Evolutionary conservation across 2,888 invertebrate genomes (phyloP).

Genomic region (Eupithecia abbreviata): DNA sequence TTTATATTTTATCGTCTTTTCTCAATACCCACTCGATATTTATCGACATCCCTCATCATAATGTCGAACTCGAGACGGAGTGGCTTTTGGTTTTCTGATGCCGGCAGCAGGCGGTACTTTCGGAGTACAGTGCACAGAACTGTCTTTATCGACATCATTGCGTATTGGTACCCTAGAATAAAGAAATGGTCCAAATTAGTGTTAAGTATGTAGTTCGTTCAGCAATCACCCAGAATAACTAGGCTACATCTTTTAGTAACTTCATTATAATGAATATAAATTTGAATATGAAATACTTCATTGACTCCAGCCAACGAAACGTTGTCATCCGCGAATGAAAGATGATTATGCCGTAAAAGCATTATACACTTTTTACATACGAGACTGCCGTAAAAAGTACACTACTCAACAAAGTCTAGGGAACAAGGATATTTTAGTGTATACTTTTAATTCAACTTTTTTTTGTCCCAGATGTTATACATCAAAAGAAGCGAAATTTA

Average conservation of each 20-base stretch:
- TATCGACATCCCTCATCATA: background rate
- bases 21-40: constrained; percentile 2
- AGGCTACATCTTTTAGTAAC: background rate
- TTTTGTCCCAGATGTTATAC: too few relatives aligned
- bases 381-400: too few relatives aligned
- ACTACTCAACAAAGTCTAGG: too few relatives aligned
- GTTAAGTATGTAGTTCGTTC: background rate
- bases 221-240: background rate
- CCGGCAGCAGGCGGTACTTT: background rate
- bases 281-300: too few relatives aligned
- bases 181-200: background rate
- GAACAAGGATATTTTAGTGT: too few relatives aligned
- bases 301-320: background rate
- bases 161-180: background rate
- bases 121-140: background rate
- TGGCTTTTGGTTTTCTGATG: background rate
- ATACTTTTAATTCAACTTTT: too few relatives aligned
- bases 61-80: constrained; percentile 3
- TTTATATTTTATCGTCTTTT: background rate
- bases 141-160: constrained; percentile 6
- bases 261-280: too few relatives aligned
- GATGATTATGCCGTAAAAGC: background rate
- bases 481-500: too few relatives aligned
- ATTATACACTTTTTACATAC: too few relatives aligned
- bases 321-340: background rate